These are phyloP conservation scores for Henricia sp. DNA, from an alignment of 53 echinoderm and acorn worm genomes.

Conservation along the genomic window DNA sequence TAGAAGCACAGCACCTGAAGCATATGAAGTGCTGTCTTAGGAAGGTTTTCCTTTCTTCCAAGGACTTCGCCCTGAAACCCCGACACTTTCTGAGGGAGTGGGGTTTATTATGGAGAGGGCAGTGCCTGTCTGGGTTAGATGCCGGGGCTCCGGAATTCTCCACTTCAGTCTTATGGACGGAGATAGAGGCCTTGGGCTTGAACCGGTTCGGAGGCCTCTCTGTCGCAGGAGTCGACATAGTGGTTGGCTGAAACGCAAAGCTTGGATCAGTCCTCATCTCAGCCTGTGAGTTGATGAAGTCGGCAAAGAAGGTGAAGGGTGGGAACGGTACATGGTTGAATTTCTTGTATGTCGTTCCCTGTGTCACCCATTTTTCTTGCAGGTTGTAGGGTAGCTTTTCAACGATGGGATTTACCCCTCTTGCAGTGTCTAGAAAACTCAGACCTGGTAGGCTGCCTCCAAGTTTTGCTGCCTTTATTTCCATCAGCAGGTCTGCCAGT, in stretches of 20 bases:
- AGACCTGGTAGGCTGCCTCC: slow-evolving; percentile 55
- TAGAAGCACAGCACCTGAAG: slow-evolving; percentile 52
- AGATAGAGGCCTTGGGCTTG: slow-evolving; percentile 8
- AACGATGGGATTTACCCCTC: slow-evolving; percentile 48
- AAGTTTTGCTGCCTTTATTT: slow-evolving; percentile 30
- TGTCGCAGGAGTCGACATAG: not conserved
- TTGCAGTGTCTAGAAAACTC: slow-evolving; percentile 47
- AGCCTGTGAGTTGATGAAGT: slow-evolving; percentile 37
- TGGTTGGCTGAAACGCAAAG: not conserved
- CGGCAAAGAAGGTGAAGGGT: slow-evolving; percentile 48
- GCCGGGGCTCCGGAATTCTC: not conserved
- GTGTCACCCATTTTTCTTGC: slow-evolving; percentile 63
- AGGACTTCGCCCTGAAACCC: slow-evolving; percentile 31
- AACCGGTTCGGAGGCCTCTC: slow-evolving; percentile 16
- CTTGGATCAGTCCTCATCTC: slow-evolving; percentile 57
- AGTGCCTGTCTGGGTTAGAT: slow-evolving; percentile 23
- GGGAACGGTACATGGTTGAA: slow-evolving; percentile 33
- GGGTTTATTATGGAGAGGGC: slow-evolving; percentile 59
- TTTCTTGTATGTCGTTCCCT: slow-evolving; percentile 57
- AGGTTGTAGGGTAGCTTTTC: slow-evolving; percentile 53
- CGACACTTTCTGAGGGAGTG: slow-evolving; percentile 56
- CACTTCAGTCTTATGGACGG: slow-evolving; percentile 29
- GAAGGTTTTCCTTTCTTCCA: slow-evolving; percentile 54
- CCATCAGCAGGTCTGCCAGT: slow-evolving; percentile 38
- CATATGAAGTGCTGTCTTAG: slow-evolving; percentile 44